Evolutionary conservation across 2,113 vertebrate species (phyloP), one percentile per base, ranked within the genome.

Genomic region (Scomber scombrus): DNA sequence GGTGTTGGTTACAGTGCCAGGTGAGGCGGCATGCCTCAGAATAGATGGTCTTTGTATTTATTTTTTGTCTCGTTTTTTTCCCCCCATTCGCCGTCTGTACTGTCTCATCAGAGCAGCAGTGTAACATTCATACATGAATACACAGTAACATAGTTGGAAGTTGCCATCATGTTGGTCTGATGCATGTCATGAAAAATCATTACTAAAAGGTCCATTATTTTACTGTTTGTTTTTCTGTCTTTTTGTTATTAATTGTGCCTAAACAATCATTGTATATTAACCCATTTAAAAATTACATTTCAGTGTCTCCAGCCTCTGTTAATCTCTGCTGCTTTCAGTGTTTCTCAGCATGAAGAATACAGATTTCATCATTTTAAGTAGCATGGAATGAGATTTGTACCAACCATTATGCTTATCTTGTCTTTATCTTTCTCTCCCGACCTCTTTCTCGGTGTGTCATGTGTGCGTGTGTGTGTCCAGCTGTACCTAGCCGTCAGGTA

Each of bases 401-500:
- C 12, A 3, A 47, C 31, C 1, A 16, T 40, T n/a, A 3, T 23
- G 5, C 56, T 78, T 0, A 54, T 29, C 0, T 19, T 69, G 31
- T 75, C 15, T 65, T 16, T 14, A 46, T 78, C 51, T 46, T 11
- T n/a, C 43, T 11, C 3, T 43, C 21, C 19, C 3, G 4, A 10
- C 16, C 8, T 19, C 18, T 70, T 8, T 65, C 10, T 69, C 34
- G 34, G 8, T 40, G 3, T 29, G 11, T 18, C 21, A 23, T 71
- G 49, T 85, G 43, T 70, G 29, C 84, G 79, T 92, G 50, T 71
- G 23, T 74, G 77, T 91, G 40, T 71, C 4, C 72, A 99, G 98
- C 97, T 14, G 96, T 96, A 91, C 95, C 97, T 50, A 98, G 95
- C 79, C 96, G 96, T 1, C 97, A 98, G 74, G 97, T 98, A 18